Evolutionary conservation across 2,888 invertebrate genomes (phyloP).

Genomic region (Drosophila anomalipes): DNA sequence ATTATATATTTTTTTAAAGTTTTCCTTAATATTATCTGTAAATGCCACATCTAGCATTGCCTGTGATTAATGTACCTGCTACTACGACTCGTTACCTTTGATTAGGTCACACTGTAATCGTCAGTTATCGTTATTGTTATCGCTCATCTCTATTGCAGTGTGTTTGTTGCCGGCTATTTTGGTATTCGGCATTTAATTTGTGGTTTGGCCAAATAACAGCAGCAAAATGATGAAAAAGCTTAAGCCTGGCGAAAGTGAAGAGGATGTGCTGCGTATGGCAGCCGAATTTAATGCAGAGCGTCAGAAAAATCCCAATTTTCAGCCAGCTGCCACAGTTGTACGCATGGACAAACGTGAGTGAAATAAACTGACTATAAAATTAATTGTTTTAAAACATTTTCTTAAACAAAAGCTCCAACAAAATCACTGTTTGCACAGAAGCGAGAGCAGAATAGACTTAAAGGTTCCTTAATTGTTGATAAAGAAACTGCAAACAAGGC

Average conservation of each 20-base stretch:
- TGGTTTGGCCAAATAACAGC: background rate
- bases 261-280: constrained; percentile 91
- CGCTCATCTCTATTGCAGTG: constrained; percentile 19
- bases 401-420: constrained; percentile 61
- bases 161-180: constrained; percentile 14
- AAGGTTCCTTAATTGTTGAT: background rate
- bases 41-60: background rate
- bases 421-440: constrained; percentile 83
- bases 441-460: constrained; percentile 48
- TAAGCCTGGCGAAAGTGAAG: constrained; percentile 89
- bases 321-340: constrained; percentile 88
- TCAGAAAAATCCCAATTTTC: constrained; percentile 86
- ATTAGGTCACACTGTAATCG: background rate
- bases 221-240: constrained; percentile 86
- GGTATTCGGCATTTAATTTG: constrained; percentile 23
- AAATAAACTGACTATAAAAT: background rate
- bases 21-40: background rate
- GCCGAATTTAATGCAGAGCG: constrained; percentile 89
- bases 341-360: constrained; percentile 78
- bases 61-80: background rate
- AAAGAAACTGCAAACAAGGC: background rate
- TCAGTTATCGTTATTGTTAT: background rate
- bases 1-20: background rate
- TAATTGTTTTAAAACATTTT: background rate
- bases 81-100: background rate